Evolutionary conservation across 2,113 vertebrate species (phyloP).

Genomic region (Lycocorax pyrrhopterus): DNA sequence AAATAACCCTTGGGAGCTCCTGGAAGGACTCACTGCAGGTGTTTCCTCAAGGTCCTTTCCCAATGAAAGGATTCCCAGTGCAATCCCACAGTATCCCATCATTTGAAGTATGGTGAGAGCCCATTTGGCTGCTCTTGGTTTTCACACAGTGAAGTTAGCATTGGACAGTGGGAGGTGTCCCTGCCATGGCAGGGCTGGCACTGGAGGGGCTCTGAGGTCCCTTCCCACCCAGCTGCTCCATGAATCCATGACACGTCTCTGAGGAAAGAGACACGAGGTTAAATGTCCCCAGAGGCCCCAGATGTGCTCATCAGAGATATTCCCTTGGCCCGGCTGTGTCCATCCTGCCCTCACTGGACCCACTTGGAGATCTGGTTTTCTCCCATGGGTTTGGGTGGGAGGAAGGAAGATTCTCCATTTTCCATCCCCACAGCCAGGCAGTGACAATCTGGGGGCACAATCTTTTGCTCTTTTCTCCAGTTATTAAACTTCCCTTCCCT

Average conservation of each 20-base stretch:
- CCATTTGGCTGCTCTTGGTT: neutral
- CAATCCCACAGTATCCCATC: neutral
- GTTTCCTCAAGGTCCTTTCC: neutral
- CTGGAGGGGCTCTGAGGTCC: neutral
- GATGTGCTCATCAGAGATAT: neutral
- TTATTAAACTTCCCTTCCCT: neutral
- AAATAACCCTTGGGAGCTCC: neutral
- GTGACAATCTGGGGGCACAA: neutral
- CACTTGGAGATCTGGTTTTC: neutral
- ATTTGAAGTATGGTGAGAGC: neutral
- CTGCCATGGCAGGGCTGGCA: neutral
- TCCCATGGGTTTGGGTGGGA: neutral
- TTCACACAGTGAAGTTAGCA: fast-evolving
- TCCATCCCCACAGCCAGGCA: neutral
- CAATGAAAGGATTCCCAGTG: neutral
- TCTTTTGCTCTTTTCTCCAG: neutral
- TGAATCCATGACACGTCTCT: fast-evolving
- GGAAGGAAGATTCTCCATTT: neutral
- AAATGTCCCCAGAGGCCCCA: neutral
- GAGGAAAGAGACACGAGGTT: neutral
- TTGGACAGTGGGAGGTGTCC: neutral
- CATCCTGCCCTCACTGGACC: neutral
- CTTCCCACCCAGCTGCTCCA: neutral
- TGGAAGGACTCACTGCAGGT: neutral
- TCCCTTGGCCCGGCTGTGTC: neutral